These are phyloP conservation scores for Cepaea nemoralis DNA, from an alignment of 1,140 invertebrate genomes.

Conservation along the genomic window DNA sequence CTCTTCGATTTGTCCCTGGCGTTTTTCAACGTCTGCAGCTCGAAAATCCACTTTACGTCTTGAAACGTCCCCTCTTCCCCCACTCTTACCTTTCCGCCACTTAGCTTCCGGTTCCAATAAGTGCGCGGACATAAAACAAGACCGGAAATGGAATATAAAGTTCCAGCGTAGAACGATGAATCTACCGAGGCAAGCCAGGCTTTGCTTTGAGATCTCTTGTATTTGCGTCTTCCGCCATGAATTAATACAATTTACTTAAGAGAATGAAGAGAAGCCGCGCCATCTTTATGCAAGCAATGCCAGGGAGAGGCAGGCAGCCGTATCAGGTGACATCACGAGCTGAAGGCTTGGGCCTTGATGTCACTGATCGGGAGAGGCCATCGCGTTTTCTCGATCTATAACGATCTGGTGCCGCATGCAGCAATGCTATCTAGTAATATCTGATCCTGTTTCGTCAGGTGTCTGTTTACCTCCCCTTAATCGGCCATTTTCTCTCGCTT, in stretches of 20 bases:
- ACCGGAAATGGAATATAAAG: conserved; percentile 40
- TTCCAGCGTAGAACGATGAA: conserved; percentile 23
- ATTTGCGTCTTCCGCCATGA: conserved; percentile 33
- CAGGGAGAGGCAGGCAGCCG: neutral
- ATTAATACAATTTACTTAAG: conserved; percentile 35
- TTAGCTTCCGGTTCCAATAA: conserved; percentile 32
- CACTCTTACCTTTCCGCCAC: neutral
- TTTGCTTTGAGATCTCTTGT: conserved; percentile 20
- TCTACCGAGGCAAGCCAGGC: neutral
- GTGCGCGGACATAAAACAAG: neutral
- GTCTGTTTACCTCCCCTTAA: conserved; percentile 20
- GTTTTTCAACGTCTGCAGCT: neutral
- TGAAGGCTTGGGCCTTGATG: conserved; percentile 8
- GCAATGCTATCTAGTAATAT: neutral
- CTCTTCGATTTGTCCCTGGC: conserved; percentile 3
- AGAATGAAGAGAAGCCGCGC: neutral
- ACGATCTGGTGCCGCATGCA: neutral
- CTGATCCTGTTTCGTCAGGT: neutral
- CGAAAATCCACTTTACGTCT: conserved; percentile 16
- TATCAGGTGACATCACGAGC: neutral
- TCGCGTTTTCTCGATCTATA: conserved; percentile 15
- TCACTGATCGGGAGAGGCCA: neutral
- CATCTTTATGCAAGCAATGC: conserved; percentile 8
- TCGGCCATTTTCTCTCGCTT: conserved; percentile 26
- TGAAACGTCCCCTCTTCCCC: neutral